These are phyloP conservation scores for Drosophila saltans DNA, from an alignment of 1,140 invertebrate species.

Conservation along the genomic window DNA sequence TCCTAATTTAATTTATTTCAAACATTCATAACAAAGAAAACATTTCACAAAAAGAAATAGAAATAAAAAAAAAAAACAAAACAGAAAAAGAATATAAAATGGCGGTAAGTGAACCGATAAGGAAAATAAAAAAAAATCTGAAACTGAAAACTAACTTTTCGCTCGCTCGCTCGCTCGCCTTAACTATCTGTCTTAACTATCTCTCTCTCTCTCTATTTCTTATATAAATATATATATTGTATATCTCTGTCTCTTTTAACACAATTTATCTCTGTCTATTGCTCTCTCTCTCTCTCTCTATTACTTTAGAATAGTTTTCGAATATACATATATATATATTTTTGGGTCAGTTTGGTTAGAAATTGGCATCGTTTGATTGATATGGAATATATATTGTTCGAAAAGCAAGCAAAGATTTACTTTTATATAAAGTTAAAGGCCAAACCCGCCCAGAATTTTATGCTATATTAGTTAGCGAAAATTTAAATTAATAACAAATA, in stretches of 20 bases:
- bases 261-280: slow-evolving; percentile 37
- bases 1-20: slow-evolving; percentile 37
- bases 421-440: slow-evolving; percentile 38
- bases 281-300: slow-evolving; percentile 64
- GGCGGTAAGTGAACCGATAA: slow-evolving; percentile 73
- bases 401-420: slow-evolving; percentile 24
- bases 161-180: slow-evolving; percentile 52
- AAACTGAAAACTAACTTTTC: slow-evolving; percentile 49
- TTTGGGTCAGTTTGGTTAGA: slow-evolving; percentile 49
- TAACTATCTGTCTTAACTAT: slow-evolving; percentile 38
- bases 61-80: slow-evolving; percentile 34
- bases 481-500: slow-evolving; percentile 41
- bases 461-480: slow-evolving; percentile 40
- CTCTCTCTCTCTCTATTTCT: slow-evolving; percentile 56
- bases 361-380: slow-evolving; percentile 49
- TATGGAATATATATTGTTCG: slow-evolving; percentile 21
- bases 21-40: slow-evolving; percentile 37
- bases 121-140: slow-evolving; percentile 28
- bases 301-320: slow-evolving; percentile 38
- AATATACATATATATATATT: slow-evolving; percentile 25
- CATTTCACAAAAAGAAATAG: slow-evolving; percentile 19
- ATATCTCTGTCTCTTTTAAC: slow-evolving; percentile 13
- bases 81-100: slow-evolving; percentile 55
- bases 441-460: slow-evolving; percentile 70
- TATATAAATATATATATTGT: slow-evolving; percentile 15